phyloP scores from a whole-genome alignment of 1,140 invertebrate genomes.

The Drosophila tani region DNA sequence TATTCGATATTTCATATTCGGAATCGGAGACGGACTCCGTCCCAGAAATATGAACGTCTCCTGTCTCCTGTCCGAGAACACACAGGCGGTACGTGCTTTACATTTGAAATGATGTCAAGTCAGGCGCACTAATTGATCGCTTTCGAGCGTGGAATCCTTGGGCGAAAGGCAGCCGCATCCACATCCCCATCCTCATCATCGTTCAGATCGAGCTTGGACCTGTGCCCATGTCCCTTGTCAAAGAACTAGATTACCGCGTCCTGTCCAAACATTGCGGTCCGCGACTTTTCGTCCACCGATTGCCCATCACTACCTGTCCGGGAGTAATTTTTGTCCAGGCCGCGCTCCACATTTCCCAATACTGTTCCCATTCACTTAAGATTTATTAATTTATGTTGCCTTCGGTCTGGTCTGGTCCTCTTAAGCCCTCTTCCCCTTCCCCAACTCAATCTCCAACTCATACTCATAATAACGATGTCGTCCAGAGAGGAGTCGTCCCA shows the following conservation, averaged over 20 bases:
- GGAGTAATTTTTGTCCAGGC: constrained; percentile 40
- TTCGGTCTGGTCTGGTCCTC: constrained; percentile 20
- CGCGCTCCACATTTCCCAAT: constrained; percentile 33
- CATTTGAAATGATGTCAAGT: constrained; percentile 80
- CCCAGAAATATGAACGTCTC: constrained; percentile 54
- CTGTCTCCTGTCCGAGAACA: constrained; percentile 71
- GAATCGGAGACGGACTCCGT: constrained; percentile 10
- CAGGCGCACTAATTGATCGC: constrained; percentile 83
- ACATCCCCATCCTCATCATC: constrained; percentile 1
- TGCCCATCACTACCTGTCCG: constrained; percentile 43
- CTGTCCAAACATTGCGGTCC: constrained; percentile 30
- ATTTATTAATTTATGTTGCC: constrained; percentile 52
- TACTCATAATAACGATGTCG: constrained; percentile 41
- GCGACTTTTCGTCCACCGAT: constrained; percentile 25
- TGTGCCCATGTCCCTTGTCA: constrained; percentile 73
- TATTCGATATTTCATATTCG: constrained; percentile 47
- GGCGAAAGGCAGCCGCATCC: constrained; percentile 30
- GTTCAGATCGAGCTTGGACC: constrained; percentile 30
- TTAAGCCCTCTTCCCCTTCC: constrained; percentile 9
- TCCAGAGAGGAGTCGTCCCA: constrained; percentile 9
- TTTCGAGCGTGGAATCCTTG: constrained; percentile 66
- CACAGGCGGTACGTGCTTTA: constrained; percentile 84
- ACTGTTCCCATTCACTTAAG: constrained; percentile 41
- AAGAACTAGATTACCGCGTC: constrained; percentile 68
- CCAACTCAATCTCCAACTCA: neutral